phyloP scores from a whole-genome alignment of 2,888 invertebrate species.

The Eledona agricola region DNA sequence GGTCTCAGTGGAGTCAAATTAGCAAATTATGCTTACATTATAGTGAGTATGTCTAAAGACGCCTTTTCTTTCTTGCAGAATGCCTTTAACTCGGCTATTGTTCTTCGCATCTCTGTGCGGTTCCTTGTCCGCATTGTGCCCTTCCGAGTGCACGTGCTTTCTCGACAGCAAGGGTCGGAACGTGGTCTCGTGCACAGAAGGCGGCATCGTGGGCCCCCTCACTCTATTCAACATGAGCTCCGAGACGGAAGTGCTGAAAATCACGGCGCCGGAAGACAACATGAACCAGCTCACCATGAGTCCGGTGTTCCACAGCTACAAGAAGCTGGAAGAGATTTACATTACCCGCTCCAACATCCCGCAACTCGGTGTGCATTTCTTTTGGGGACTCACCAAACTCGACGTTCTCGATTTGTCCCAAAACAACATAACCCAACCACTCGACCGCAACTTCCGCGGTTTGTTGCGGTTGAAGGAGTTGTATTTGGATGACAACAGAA shows the following conservation, averaged over 20 bases:
- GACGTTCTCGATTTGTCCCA: slow-evolving; percentile 73
- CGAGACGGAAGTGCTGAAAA: slow-evolving; percentile 68
- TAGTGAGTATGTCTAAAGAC: slow-evolving; percentile 1
- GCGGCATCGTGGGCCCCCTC: slow-evolving; percentile 70
- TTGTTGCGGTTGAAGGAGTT: slow-evolving; percentile 75
- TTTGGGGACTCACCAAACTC: slow-evolving; percentile 75
- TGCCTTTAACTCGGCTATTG: slow-evolving; percentile 41
- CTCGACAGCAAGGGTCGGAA: slow-evolving; percentile 68
- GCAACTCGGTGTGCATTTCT: slow-evolving; percentile 79
- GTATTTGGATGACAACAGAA: slow-evolving; percentile 79
- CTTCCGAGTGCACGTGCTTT: slow-evolving; percentile 70
- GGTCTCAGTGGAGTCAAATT: too few species aligned
- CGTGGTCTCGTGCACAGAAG: slow-evolving; percentile 68
- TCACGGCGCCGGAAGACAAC: slow-evolving; percentile 71
- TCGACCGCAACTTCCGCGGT: slow-evolving; percentile 78
- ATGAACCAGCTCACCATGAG: slow-evolving; percentile 76
- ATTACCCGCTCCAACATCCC: slow-evolving; percentile 82
- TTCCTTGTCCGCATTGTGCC: slow-evolving; percentile 63
- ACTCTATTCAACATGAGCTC: slow-evolving; percentile 71
- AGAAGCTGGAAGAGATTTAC: slow-evolving; percentile 73
- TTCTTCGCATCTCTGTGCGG: slow-evolving; percentile 38
- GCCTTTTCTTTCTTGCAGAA: slow-evolving; percentile 47
- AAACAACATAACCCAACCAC: slow-evolving; percentile 79
- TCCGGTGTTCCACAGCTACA: slow-evolving; percentile 69
- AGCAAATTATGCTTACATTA: too few species aligned